phyloP scores from a whole-genome alignment of 2,113 vertebrate species.

The Donacobius atricapilla region DNA sequence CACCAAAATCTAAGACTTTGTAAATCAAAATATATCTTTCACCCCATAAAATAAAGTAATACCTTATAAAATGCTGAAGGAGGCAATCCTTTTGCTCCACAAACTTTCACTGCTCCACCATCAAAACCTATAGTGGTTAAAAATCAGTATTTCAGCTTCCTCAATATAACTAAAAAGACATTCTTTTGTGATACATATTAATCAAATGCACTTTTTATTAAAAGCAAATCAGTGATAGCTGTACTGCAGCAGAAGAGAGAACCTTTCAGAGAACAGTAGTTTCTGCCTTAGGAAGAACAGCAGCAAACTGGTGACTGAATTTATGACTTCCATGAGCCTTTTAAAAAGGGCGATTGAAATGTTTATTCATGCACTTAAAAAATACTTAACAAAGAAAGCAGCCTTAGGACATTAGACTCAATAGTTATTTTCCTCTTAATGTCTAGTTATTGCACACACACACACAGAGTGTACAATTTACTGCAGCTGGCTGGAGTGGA shows the following conservation, averaged over 20 bases:
- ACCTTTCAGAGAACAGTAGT: not conserved
- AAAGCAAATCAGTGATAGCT: not conserved
- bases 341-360: not conserved
- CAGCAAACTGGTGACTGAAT: not conserved
- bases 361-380: not conserved
- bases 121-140: conserved; percentile 67
- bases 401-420: not conserved
- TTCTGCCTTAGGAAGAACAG: not conserved
- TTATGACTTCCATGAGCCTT: not conserved
- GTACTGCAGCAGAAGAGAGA: not conserved
- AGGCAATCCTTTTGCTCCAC: conserved; percentile 73
- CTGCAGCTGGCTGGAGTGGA: not conserved
- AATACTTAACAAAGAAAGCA: not conserved
- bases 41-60: not conserved
- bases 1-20: not conserved
- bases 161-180: not conserved
- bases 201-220: not conserved
- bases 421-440: not conserved
- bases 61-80: conserved; percentile 83
- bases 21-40: not conserved
- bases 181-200: not conserved
- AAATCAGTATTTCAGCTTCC: not conserved
- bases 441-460: not conserved
- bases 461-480: not conserved
- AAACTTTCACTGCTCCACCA: conserved; percentile 75